Evolutionary conservation across 2,888 invertebrate genomes (phyloP).

Genomic region (Lochmaea capreae): DNA sequence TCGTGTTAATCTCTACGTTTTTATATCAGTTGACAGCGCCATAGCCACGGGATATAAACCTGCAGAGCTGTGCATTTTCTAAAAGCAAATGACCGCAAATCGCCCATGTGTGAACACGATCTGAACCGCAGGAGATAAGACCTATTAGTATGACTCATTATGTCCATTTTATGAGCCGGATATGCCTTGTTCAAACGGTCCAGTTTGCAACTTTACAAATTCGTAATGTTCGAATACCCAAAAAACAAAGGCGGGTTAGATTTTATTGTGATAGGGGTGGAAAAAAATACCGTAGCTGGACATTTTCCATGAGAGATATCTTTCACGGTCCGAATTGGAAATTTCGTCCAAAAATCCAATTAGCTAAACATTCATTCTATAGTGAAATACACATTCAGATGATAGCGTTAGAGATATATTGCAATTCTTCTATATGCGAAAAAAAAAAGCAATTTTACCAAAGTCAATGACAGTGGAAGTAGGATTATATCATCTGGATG

Average conservation of each 20-base stretch:
- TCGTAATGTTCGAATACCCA: constrained; percentile 23
- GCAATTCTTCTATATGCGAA: too few species aligned
- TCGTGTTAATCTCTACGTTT: background rate
- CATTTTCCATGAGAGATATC: too few species aligned
- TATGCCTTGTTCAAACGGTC: constrained; percentile 46
- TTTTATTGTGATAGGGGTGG: background rate
- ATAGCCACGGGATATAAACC: constrained; percentile 5
- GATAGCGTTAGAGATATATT: too few species aligned
- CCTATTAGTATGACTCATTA: constrained; percentile 59
- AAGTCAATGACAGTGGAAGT: too few species aligned
- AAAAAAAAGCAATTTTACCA: too few species aligned
- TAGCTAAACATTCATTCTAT: too few species aligned
- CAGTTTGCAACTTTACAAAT: constrained; percentile 32
- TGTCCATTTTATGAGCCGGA: constrained; percentile 56
- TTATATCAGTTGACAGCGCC: background rate
- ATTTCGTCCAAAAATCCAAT: too few species aligned
- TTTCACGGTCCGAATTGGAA: too few species aligned
- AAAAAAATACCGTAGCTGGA: too few species aligned
- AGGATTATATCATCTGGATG: too few species aligned
- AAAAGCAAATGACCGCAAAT: constrained; percentile 42
- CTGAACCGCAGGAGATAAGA: constrained; percentile 53
- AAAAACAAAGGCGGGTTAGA: background rate
- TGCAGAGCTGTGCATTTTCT: constrained; percentile 36
- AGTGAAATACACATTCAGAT: too few species aligned
- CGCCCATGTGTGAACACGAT: constrained; percentile 57